Conservation (phyloP, 2,113 vertebrate genomes). For the Passer montanus region DNA sequence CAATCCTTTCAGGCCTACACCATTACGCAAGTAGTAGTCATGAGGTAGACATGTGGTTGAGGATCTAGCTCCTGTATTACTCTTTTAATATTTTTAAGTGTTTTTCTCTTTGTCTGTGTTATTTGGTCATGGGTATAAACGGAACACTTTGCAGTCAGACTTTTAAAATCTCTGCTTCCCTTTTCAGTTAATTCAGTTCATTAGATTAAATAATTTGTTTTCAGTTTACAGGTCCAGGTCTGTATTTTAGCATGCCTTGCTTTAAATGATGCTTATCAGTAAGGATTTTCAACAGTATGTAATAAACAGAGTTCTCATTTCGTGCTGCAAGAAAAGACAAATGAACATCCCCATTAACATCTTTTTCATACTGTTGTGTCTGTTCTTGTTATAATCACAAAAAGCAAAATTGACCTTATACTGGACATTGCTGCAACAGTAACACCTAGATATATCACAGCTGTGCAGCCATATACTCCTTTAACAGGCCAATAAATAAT, state of each 20-base stretch:
- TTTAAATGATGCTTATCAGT: neutral
- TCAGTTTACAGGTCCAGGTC: neutral
- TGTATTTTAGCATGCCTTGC: neutral
- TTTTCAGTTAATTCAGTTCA: neutral
- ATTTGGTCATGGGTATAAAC: neutral
- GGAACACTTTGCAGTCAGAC: neutral
- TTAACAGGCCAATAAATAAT: neutral
- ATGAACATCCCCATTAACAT: neutral
- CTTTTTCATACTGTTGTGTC: neutral
- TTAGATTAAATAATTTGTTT: neutral
- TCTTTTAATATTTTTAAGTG: neutral
- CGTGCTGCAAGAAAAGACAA: neutral
- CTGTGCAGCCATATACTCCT: neutral
- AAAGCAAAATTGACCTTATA: neutral
- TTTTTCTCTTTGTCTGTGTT: neutral
- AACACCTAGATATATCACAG: neutral
- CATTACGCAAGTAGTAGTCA: neutral
- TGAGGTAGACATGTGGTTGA: neutral
- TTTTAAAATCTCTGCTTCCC: neutral
- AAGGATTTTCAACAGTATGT: neutral
- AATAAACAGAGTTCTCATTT: neutral
- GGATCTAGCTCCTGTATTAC: neutral
- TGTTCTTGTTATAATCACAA: neutral
- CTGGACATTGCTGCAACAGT: neutral
- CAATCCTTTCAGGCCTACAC: neutral